These are phyloP conservation scores for Alces alces DNA, from an alignment of 2,113 vertebrate species.

Conservation along the genomic window DNA sequence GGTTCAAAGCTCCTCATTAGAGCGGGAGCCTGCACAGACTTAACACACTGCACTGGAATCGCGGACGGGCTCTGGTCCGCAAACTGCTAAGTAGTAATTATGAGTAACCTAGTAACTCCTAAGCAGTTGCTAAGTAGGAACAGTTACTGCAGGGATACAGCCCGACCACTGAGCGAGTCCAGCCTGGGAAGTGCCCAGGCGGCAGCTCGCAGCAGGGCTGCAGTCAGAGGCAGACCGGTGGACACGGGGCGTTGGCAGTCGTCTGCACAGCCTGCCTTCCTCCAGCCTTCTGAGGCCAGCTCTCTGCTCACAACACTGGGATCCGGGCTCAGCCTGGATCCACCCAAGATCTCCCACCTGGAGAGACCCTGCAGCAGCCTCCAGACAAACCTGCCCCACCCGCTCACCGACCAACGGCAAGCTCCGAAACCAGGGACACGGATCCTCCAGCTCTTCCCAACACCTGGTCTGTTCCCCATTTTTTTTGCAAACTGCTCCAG, in stretches of 20 bases:
- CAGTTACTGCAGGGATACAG: conserved; percentile 63
- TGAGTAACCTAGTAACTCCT: background rate
- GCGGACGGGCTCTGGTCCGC: conserved; percentile 34
- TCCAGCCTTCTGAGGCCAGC: background rate
- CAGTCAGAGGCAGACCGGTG: background rate
- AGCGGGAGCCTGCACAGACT: conserved; percentile 60
- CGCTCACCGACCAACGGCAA: background rate
- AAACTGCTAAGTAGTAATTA: conserved; percentile 61
- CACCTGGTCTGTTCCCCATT: background rate
- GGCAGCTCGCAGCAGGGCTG: background rate
- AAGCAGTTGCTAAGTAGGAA: background rate
- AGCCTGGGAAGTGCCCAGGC: conserved; percentile 15
- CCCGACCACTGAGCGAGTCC: conserved; percentile 29
- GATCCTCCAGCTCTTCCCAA: background rate
- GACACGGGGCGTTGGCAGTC: background rate
- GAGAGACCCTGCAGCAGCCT: background rate
- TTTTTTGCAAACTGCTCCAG: background rate
- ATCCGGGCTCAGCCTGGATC: background rate
- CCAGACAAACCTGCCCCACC: background rate
- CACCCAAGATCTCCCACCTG: background rate
- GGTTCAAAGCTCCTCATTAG: conserved; percentile 57
- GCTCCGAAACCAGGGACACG: background rate
- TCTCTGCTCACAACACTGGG: background rate
- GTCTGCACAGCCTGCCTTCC: background rate
- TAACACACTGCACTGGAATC: conserved; percentile 65